Evolutionary conservation across 2,113 vertebrate genomes (phyloP).

Genomic region (Oncorhynchus tshawytscha): DNA sequence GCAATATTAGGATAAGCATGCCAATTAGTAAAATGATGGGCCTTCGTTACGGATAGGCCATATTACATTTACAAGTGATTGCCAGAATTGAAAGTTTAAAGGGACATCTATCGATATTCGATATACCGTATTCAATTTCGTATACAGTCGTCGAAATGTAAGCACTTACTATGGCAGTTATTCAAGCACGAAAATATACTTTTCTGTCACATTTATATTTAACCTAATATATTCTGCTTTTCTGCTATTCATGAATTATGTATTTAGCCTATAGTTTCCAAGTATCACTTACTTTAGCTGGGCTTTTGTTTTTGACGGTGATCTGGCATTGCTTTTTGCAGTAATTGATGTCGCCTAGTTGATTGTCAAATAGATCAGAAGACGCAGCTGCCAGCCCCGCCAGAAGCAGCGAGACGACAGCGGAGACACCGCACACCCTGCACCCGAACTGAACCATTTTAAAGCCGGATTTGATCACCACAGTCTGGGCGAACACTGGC

Average conservation of each 20-base stretch:
- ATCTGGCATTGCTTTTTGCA: conserved; percentile 85
- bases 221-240: background rate
- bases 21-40: background rate
- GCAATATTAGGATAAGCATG: background rate
- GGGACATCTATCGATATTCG: background rate
- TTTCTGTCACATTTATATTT: background rate
- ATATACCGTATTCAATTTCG: background rate
- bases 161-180: background rate
- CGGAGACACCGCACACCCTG: conserved; percentile 65
- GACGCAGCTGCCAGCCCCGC: conserved; percentile 63
- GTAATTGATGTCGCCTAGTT: conserved; percentile 84
- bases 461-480: conserved; percentile 26
- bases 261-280: background rate
- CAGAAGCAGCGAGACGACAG: conserved; percentile 69
- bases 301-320: conserved; percentile 76
- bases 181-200: background rate
- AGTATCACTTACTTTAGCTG: conserved; percentile 75
- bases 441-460: conserved; percentile 62
- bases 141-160: conserved; percentile 11
- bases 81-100: background rate
- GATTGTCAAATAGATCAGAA: conserved; percentile 78
- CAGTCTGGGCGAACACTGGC: conserved; percentile 40
- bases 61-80: background rate
- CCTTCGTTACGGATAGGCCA: background rate
- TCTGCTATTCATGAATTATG: too few relatives aligned